Evolutionary conservation across 2,888 invertebrate species (phyloP).

Genomic region (Acheta domesticus): DNA sequence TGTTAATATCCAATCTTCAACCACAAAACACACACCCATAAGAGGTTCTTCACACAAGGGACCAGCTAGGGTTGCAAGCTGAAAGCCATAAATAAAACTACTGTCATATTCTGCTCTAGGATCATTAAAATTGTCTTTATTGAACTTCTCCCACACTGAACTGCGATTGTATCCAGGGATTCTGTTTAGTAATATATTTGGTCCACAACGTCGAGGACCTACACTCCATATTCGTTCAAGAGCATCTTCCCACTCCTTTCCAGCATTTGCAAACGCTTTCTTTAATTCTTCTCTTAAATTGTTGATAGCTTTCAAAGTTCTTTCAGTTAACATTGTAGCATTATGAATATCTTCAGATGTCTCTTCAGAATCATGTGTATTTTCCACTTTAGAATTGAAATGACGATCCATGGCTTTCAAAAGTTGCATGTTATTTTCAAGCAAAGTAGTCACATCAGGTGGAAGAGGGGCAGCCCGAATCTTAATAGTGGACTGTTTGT

Average conservation of each 20-base stretch:
- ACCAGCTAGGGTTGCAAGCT: slow-evolving; percentile 81
- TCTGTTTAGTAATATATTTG: slow-evolving; percentile 81
- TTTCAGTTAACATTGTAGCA: slow-evolving; percentile 32
- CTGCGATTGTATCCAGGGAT: slow-evolving; percentile 62
- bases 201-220: slow-evolving; percentile 77
- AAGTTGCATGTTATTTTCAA: slow-evolving; percentile 68
- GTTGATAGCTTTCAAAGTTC: slow-evolving; percentile 51
- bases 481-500: slow-evolving; percentile 67
- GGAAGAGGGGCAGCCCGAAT: slow-evolving; percentile 77
- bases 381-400: slow-evolving; percentile 4
- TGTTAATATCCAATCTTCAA: slow-evolving; percentile 75
- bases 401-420: slow-evolving; percentile 49
- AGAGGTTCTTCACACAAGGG: slow-evolving; percentile 97
- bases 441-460: slow-evolving; percentile 60
- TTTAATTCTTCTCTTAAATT: slow-evolving; percentile 57
- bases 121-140: slow-evolving; percentile 36
- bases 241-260: slow-evolving; percentile 52
- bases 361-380: neutral
- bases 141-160: slow-evolving; percentile 51
- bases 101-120: slow-evolving; percentile 55
- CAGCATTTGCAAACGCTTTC: slow-evolving; percentile 57
- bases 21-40: slow-evolving; percentile 88
- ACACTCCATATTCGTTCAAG: slow-evolving; percentile 82
- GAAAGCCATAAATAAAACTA: slow-evolving; percentile 81
- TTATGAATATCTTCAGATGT: slow-evolving; percentile 10